phyloP scores from a whole-genome alignment of 1,140 invertebrate species.

The Drosophila pallidifrons region DNA sequence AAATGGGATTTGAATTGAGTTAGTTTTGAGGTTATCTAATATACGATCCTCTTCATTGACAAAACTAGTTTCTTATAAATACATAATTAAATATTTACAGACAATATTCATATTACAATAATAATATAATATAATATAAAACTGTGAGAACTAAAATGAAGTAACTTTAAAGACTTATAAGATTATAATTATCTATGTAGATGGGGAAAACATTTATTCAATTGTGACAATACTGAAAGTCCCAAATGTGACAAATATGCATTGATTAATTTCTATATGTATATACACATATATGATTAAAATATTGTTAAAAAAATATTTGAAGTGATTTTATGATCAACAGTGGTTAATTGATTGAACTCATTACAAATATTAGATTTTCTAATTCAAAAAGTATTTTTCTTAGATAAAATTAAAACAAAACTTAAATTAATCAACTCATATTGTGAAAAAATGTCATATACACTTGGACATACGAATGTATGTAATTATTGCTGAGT shows the following conservation, averaged over 20 bases:
- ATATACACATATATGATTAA: neutral
- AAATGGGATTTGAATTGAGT: no score
- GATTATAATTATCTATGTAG: neutral
- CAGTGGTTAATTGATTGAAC: neutral
- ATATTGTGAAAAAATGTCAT: no score
- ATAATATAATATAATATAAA: neutral
- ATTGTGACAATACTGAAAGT: slow-evolving; percentile 54
- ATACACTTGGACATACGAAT: no score
- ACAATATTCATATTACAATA: neutral
- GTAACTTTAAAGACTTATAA: slow-evolving; percentile 2
- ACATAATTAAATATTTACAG: neutral
- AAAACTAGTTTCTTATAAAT: no score
- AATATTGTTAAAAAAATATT: neutral
- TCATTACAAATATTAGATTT: neutral
- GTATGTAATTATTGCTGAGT: no score
- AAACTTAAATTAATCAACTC: no score
- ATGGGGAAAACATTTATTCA: neutral
- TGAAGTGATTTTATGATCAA: neutral
- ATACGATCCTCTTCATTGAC: no score
- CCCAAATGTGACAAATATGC: slow-evolving; percentile 43
- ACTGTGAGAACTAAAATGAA: neutral
- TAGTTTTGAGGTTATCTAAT: no score
- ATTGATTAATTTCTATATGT: slow-evolving; percentile 1
- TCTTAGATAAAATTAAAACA: neutral
- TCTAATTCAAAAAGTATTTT: neutral